Evolutionary conservation across 30 jellyfish, hydroid and myxozoan species (phyloP), one percentile per base, ranked within the genome.

Genomic region (Aurelia coerulea): DNA sequence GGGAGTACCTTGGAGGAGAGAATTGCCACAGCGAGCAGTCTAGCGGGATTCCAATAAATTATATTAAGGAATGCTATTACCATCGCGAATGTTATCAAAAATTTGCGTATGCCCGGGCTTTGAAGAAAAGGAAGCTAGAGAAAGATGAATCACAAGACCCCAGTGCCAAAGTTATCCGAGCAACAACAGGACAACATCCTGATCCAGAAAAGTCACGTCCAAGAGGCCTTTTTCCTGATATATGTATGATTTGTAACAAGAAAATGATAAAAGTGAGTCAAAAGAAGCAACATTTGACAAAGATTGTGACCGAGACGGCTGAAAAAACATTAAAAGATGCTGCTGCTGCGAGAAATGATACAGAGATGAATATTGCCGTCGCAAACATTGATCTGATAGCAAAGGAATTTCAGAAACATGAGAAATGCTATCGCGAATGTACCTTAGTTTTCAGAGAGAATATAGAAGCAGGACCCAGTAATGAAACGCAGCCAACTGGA

Each of bases 361-460:
- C n/a, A 23, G 37, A 83, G 56, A 83, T 83, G 86, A 42, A 49
- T 31, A 72, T 83, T 10, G 86, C 85, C 39, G 79, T 83, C 29
- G 63, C 67, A 14, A 78, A 71, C 35, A 83, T 79, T 9, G 92
- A 83, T 83, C 35, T 83, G 75, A 81, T 81, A 17, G 91, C 91
- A 17, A 81, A 81, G 67, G 91, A 81, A 49, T 83, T 83, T 31
- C 71, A 69, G n/a, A 83, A 83, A 58, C 86, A 83, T 72, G 92
- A 58, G 29, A 69, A 83, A 70, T 83, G 86, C 79, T 83, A 83
- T 62, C 62, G 49, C 33, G 92, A 83, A 6, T 83, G 70, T 60
- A 83, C 86, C 59, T 54, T 80, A 58, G 78, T 83, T 39, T 63
- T 71, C 13, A 53, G 92, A 62, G 59, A 83, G 60, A 50, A 66